Percentiles rank a stretch among this genome's conserved stretches.
Evolutionary conservation across 2,797 vertebrate species (phyloP).

Genomic region (Zenarchopterus dispar): DNA sequence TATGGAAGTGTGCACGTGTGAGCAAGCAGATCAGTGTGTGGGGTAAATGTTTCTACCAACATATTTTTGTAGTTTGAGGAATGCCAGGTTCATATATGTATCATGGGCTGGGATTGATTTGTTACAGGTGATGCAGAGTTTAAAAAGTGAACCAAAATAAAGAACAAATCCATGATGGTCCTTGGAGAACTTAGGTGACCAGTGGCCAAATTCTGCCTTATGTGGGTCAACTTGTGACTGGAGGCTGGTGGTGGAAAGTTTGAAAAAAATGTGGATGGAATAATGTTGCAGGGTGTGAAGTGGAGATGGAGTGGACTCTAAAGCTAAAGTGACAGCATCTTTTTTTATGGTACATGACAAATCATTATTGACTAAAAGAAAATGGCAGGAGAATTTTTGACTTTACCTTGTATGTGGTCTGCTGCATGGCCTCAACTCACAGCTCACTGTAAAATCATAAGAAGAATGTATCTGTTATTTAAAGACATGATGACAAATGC

Average conservation of each 20-base stretch:
- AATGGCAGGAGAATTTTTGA: constrained; percentile 5
- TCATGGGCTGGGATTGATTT: constrained; percentile 4
- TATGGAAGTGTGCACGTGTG: constrained; percentile 31
- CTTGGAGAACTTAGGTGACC: constrained; percentile 18
- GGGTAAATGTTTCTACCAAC: constrained; percentile 21
- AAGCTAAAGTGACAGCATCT: constrained; percentile 13
- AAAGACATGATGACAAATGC: no score
- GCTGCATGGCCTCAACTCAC: not conserved
- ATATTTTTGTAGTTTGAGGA: constrained; percentile 25
- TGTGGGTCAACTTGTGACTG: constrained; percentile 48
- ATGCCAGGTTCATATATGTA: not conserved
- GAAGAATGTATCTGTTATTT: no score
- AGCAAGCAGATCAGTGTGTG: not conserved
- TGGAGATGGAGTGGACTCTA: not conserved
- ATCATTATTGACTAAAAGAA: constrained; percentile 17
- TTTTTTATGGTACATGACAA: constrained; percentile 7
- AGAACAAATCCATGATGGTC: constrained; percentile 9
- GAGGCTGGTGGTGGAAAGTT: constrained; percentile 27
- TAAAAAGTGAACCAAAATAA: constrained; percentile 5
- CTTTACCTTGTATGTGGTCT: not conserved
- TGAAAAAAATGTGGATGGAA: not conserved
- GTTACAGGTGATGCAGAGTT: not conserved
- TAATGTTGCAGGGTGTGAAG: constrained; percentile 1
- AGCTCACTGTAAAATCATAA: not conserved
- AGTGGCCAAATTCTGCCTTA: constrained; percentile 26